A percentile compares a stretch with the other conserved stretches of the same genome.
These are phyloP conservation scores for Macrosoma leucophasiata DNA, from an alignment of 2,888 invertebrate genomes.

Conservation along the genomic window DNA sequence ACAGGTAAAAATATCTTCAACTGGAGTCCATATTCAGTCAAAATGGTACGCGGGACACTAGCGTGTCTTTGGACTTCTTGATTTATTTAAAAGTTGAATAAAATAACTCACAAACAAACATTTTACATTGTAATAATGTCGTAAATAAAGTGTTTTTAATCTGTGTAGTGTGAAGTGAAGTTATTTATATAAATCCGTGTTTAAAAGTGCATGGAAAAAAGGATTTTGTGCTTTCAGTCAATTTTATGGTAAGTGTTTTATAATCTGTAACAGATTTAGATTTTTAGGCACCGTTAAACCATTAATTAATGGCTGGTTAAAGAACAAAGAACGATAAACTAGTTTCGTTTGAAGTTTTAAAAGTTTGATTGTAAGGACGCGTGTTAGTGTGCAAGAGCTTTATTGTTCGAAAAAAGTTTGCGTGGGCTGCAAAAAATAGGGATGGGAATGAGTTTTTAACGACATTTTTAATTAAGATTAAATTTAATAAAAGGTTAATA, in stretches of 20 bases:
- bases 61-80: no score
- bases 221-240: slow-evolving; percentile 39
- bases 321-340: slow-evolving; percentile 55
- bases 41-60: slow-evolving; percentile 46
- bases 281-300: no score
- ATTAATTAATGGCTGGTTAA: no score
- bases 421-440: slow-evolving; percentile 37
- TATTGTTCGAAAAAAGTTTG: slow-evolving; percentile 42
- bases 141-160: slow-evolving; percentile 11
- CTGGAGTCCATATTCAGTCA: slow-evolving; percentile 51
- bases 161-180: no score
- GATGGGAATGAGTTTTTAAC: slow-evolving; percentile 24
- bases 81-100: no score
- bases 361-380: slow-evolving; percentile 32
- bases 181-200: no score
- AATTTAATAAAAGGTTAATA: slow-evolving; percentile 5
- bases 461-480: slow-evolving; percentile 1
- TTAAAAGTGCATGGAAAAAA: slow-evolving; percentile 40
- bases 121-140: slow-evolving; percentile 16
- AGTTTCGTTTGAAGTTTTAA: slow-evolving; percentile 43
- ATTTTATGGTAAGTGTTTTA: slow-evolving; percentile 48
- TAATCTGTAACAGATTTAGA: slow-evolving; percentile 14
- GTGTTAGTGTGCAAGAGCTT: slow-evolving; percentile 33
- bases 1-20: slow-evolving; percentile 70
- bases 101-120: no score